A percentile compares a stretch with the other conserved stretches of the same genome.
These are phyloP conservation scores for Busseola fusca DNA, from an alignment of 2,888 invertebrate genomes.

Conservation along the genomic window DNA sequence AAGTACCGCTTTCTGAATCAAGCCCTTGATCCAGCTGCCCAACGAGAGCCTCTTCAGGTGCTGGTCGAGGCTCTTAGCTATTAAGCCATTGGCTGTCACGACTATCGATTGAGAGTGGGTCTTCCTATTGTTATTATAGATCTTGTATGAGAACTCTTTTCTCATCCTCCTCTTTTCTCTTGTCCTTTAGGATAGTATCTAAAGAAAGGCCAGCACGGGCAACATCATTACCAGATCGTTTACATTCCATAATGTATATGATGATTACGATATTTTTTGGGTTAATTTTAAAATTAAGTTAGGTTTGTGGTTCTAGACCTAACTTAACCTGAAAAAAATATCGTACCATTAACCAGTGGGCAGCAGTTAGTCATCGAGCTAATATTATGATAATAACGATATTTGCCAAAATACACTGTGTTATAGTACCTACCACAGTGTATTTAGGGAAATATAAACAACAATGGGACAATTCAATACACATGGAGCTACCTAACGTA, in stretches of 20 bases:
- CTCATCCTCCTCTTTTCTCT: neutral
- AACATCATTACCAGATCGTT: neutral
- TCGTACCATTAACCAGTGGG: too few species aligned
- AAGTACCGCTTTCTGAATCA: too few species aligned
- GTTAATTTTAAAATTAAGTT: constrained; percentile 6
- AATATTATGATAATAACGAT: neutral
- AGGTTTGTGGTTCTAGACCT: too few species aligned
- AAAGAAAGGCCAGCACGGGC: neutral
- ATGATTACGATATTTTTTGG: neutral
- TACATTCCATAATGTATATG: neutral
- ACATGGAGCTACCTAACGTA: neutral
- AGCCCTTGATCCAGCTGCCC: too few species aligned
- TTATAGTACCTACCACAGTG: neutral
- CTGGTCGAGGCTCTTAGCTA: too few species aligned
- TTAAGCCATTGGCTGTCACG: too few species aligned
- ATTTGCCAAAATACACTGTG: too few species aligned
- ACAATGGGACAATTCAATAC: neutral
- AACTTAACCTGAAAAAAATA: too few species aligned
- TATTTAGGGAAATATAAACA: constrained; percentile 21
- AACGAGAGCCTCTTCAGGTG: too few species aligned
- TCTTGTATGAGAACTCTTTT: neutral
- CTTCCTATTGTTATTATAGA: too few species aligned
- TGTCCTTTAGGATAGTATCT: neutral
- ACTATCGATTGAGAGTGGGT: too few species aligned
- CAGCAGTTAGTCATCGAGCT: neutral